phyloP scores from a whole-genome alignment of 2,888 invertebrate species.

The Hydraecia micacea region DNA sequence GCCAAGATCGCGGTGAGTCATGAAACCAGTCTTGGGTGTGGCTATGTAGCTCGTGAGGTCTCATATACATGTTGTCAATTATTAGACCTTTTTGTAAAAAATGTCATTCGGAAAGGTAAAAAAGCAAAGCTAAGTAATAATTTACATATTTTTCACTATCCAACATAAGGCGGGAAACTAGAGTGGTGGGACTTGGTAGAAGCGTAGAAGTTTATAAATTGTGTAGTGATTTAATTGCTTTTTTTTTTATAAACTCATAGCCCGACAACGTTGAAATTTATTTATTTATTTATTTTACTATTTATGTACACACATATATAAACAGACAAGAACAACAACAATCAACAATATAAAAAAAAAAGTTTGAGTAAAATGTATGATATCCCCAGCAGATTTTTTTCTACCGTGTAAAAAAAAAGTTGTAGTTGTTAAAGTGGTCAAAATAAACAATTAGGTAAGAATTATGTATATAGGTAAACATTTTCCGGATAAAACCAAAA shows the following conservation, averaged over 20 bases:
- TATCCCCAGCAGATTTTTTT: neutral
- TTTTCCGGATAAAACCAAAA: neutral
- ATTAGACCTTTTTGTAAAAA: neutral
- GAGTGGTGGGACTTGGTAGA: neutral
- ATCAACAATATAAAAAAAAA: no score
- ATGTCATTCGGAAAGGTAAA: neutral
- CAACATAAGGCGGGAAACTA: neutral
- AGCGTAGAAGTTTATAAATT: slow-evolving; percentile 3
- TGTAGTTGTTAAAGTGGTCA: neutral
- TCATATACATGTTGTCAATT: no score
- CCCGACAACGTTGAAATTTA: neutral
- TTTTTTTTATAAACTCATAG: neutral
- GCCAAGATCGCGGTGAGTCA: neutral
- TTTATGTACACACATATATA: no score
- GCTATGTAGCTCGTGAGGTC: no score
- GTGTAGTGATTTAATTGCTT: no score
- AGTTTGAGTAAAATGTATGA: no score
- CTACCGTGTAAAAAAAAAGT: neutral
- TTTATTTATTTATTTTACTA: no score
- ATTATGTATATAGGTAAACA: neutral
- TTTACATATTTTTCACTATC: neutral
- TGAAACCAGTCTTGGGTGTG: neutral
- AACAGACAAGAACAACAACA: no score
- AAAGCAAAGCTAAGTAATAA: no score
- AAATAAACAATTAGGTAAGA: neutral